These are phyloP conservation scores for Thera obeliscata DNA, from an alignment of 2,888 invertebrate species.

Conservation along the genomic window DNA sequence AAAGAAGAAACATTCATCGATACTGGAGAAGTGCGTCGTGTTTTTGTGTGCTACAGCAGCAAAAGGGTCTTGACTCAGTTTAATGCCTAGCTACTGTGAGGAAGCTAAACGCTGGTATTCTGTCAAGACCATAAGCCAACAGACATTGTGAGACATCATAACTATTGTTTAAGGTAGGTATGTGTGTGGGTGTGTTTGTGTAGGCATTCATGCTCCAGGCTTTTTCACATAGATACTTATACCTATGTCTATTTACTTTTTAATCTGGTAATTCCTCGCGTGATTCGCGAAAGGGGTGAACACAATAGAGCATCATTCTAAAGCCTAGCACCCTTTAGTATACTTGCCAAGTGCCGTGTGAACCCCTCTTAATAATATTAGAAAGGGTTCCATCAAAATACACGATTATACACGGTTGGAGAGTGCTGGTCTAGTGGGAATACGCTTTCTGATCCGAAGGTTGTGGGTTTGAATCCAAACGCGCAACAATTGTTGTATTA, in stretches of 20 bases:
- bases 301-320: conserved; percentile 52
- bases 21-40: no score
- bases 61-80: no score
- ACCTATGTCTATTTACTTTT: conserved; percentile 41
- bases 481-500: no score
- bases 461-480: not conserved
- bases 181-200: no score
- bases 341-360: conserved; percentile 46
- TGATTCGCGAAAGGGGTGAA: conserved; percentile 60
- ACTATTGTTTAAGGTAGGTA: no score
- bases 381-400: conserved; percentile 11
- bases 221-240: conserved; percentile 1
- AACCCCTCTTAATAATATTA: conserved; percentile 30
- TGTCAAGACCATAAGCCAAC: no score
- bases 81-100: no score
- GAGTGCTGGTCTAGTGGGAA: not conserved
- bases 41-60: no score
- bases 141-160: no score
- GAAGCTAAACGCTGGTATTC: no score
- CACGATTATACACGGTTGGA: conserved; percentile 7
- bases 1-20: no score
- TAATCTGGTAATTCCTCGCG: conserved; percentile 45
- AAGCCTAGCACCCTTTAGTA: conserved; percentile 52
- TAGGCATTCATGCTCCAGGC: no score
- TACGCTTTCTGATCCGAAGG: not conserved